Conservation (phyloP, 2,888 invertebrate species). For the Hetaerina titia region DNA sequence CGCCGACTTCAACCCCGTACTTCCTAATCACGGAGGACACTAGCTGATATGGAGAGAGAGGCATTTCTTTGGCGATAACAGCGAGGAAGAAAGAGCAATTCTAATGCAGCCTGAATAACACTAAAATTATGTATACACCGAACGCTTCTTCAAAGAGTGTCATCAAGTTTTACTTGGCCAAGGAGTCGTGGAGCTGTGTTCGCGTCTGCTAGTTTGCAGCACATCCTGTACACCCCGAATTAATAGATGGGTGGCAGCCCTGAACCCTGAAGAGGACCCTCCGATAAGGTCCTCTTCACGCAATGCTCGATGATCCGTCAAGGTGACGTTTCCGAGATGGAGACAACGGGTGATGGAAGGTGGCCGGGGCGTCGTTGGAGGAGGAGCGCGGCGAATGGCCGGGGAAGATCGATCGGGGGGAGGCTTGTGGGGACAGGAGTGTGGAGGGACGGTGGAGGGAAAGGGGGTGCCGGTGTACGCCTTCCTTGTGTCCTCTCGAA, state of each 20-base stretch:
- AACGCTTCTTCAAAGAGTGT: no score
- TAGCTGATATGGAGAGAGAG: no score
- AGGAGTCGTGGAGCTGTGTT: no score
- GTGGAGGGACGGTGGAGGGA: not conserved
- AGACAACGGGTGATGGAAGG: not conserved
- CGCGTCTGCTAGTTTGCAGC: no score
- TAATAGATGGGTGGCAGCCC: not conserved
- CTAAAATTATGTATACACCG: no score
- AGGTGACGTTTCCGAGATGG: not conserved
- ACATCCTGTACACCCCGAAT: no score
- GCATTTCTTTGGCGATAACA: no score
- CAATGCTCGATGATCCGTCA: not conserved
- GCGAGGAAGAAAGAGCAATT: no score
- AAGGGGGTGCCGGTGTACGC: not conserved
- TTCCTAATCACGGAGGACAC: no score
- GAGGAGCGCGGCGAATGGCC: not conserved
- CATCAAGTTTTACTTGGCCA: no score
- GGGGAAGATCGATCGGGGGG: not conserved
- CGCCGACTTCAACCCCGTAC: no score
- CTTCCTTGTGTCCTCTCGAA: not conserved
- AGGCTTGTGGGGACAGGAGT: not conserved
- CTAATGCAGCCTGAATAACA: no score
- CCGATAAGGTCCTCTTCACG: not conserved
- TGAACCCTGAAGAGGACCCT: not conserved
- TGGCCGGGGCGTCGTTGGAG: not conserved